A percentile compares a stretch with the other conserved stretches of the same genome.
Evolutionary conservation across 1,140 invertebrate species (phyloP).

Genomic region (Microvelia longipes): DNA sequence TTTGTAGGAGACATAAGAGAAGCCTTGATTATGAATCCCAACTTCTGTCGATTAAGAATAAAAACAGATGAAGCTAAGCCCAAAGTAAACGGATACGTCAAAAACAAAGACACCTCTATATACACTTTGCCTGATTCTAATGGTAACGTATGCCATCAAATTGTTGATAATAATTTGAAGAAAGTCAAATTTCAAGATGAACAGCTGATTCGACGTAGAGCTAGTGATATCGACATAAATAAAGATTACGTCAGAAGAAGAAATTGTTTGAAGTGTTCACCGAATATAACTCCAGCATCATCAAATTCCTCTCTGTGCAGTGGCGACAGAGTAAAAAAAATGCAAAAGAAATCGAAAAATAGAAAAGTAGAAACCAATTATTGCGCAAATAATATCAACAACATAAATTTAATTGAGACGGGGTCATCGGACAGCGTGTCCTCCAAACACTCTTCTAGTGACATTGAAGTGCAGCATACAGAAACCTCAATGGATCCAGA

Average conservation of each 20-base stretch:
- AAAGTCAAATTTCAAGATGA: neutral
- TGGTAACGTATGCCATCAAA: neutral
- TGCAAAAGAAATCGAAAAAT: neutral
- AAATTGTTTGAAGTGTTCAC: neutral
- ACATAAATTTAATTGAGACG: neutral
- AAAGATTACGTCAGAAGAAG: neutral
- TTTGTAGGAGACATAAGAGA: neutral
- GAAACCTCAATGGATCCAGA: neutral
- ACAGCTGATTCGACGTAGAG: neutral
- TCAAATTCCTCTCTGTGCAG: too few relatives aligned
- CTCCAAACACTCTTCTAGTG: neutral
- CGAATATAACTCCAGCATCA: too few relatives aligned
- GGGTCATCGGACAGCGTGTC: neutral
- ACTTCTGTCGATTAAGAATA: neutral
- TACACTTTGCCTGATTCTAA: neutral
- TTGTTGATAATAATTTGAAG: neutral
- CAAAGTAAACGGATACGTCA: neutral
- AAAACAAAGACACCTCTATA: neutral
- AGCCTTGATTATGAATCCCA: neutral
- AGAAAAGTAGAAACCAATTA: neutral
- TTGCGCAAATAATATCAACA: neutral
- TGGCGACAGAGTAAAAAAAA: neutral
- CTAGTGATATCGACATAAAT: neutral
- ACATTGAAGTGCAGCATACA: neutral
- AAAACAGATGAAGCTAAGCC: neutral